A percentile compares a stretch with the other conserved stretches of the same genome.
Conservation (phyloP, 2,888 invertebrate genomes). For the Drosophila melanosoma region DNA sequence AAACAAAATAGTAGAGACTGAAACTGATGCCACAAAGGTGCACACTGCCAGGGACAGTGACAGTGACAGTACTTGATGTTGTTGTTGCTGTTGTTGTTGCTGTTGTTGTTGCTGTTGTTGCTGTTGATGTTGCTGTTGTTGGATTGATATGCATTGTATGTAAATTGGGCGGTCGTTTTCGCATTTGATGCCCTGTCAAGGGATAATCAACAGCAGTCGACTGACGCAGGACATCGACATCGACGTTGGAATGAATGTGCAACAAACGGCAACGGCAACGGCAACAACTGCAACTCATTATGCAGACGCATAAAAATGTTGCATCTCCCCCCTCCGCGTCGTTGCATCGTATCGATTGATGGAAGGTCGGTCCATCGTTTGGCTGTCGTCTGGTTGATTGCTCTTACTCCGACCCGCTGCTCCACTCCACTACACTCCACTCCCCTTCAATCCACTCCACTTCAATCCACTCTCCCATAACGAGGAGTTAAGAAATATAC, state of each 20-base stretch:
- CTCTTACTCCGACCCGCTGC: constrained; percentile 15
- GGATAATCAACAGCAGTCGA: constrained; percentile 74
- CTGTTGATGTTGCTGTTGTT: constrained; percentile 58
- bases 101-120: constrained; percentile 50
- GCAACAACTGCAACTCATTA: constrained; percentile 74
- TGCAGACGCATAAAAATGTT: constrained; percentile 77
- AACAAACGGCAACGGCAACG: constrained; percentile 21
- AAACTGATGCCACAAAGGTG: constrained; percentile 76
- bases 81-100: constrained; percentile 53
- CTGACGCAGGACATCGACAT: constrained; percentile 50
- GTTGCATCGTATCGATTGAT: constrained; percentile 43
- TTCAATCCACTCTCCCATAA: constrained; percentile 45
- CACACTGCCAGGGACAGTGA: constrained; percentile 58
- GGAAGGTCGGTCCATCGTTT: constrained; percentile 23
- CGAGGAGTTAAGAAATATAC: constrained; percentile 75
- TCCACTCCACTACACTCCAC: constrained; percentile 14
- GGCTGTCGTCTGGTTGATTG: constrained; percentile 40
- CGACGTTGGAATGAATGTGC: constrained; percentile 22
- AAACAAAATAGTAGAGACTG: constrained; percentile 22
- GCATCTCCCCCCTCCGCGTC: constrained; percentile 24
- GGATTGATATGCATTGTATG: constrained; percentile 83
- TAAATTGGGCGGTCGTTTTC: constrained; percentile 83
- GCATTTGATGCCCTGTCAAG: constrained; percentile 82
- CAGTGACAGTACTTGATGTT: constrained; percentile 67
- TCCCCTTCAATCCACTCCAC: constrained; percentile 7